These are phyloP conservation scores for Hippopotamyrus pictus DNA, from an alignment of 2,797 vertebrate genomes.

Conservation along the genomic window DNA sequence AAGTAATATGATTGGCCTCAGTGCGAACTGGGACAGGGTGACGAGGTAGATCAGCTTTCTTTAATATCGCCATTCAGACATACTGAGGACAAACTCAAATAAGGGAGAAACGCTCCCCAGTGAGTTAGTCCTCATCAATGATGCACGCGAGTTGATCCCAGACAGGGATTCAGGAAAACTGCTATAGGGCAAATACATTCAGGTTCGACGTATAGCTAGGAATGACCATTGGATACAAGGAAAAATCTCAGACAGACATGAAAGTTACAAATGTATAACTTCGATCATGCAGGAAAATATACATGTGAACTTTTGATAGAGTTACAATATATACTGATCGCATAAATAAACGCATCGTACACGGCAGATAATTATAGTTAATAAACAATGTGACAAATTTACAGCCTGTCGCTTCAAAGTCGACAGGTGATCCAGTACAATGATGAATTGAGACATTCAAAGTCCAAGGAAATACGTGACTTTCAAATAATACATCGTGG, in stretches of 20 bases:
- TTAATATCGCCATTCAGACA: neutral
- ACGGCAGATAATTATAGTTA: neutral
- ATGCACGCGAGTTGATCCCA: constrained; percentile 2
- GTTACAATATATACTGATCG: neutral
- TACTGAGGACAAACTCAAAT: neutral
- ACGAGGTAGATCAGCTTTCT: constrained; percentile 11
- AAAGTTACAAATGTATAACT: neutral
- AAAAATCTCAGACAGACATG: neutral
- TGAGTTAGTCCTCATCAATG: constrained; percentile 26
- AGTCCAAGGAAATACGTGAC: neutral
- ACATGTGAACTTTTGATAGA: neutral
- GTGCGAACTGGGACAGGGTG: neutral
- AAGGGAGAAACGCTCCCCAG: neutral
- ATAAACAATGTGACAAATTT: neutral
- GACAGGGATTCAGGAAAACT: constrained; percentile 5
- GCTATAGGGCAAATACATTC: constrained; percentile 2
- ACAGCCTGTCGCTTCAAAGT: neutral
- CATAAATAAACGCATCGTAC: neutral
- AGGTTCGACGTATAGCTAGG: neutral
- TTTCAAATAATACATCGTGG: neutral
- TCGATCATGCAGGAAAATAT: neutral
- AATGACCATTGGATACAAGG: neutral
- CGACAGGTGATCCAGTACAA: neutral
- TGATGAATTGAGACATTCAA: neutral
- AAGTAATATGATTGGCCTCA: neutral